A percentile compares a stretch with the other conserved stretches of the same genome.
Evolutionary conservation across 2,888 invertebrate species (phyloP).

Genomic region (Pristionchus fissidentatus): DNA sequence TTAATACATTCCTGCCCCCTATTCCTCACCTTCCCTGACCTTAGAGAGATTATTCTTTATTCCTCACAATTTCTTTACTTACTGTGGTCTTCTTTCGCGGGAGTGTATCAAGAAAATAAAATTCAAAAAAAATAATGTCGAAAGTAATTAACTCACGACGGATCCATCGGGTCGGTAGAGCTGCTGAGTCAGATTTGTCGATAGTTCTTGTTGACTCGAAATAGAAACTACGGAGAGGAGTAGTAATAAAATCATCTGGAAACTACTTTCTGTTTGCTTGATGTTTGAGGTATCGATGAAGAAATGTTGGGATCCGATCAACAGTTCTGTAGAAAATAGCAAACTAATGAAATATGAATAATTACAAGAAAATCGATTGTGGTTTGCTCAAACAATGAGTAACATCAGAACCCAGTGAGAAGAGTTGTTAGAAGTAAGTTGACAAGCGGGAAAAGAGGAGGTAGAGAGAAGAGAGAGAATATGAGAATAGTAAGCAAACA

Average conservation of each 20-base stretch:
- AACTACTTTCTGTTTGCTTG: background rate
- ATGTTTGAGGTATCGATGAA: background rate
- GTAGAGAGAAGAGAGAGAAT: background rate
- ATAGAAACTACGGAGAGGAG: background rate
- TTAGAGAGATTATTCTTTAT: too few species aligned
- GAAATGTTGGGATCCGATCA: background rate
- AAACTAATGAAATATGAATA: background rate
- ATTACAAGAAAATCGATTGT: background rate
- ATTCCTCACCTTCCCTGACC: too few species aligned
- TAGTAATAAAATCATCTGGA: background rate
- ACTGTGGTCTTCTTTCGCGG: too few species aligned
- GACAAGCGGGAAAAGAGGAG: background rate
- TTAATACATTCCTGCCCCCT: too few species aligned
- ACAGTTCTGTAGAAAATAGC: background rate
- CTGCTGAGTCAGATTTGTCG: background rate
- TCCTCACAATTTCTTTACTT: too few species aligned
- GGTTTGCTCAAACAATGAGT: background rate
- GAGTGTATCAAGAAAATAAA: too few species aligned
- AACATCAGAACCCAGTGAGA: background rate
- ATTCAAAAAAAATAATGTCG: too few species aligned
- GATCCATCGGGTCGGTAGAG: background rate
- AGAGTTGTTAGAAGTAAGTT: background rate
- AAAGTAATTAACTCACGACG: background rate
- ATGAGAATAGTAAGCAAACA: conserved; percentile 35
- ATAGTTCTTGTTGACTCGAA: background rate